Evolutionary conservation across 2,113 vertebrate genomes (phyloP).

Genomic region (Ammodytes marinus): DNA sequence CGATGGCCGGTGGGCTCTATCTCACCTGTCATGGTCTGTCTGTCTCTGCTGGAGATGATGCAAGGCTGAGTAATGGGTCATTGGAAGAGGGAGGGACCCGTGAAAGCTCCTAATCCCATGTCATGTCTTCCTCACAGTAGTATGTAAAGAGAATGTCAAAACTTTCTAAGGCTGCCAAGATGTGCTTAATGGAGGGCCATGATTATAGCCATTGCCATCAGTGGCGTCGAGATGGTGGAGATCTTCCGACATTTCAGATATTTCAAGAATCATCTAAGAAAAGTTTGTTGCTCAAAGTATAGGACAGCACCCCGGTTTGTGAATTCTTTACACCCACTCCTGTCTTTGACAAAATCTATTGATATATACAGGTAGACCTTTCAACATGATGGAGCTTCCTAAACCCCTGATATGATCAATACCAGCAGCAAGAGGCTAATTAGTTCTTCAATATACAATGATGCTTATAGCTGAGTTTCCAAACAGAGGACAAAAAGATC

Average conservation of each 20-base stretch:
- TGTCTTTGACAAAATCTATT: slow-evolving; percentile 16
- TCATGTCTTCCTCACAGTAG: slow-evolving; percentile 20
- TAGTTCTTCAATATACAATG: slow-evolving; percentile 32
- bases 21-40: slow-evolving; percentile 62
- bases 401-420: slow-evolving; percentile 37
- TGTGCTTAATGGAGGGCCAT: slow-evolving; percentile 12
- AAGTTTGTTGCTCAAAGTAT: not conserved
- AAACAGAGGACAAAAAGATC: slow-evolving; percentile 14
- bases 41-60: slow-evolving; percentile 47
- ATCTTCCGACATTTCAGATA: slow-evolving; percentile 2
- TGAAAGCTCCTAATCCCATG: slow-evolving; percentile 59
- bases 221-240: not conserved
- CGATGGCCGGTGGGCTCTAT: slow-evolving; percentile 43
- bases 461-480: slow-evolving; percentile 26
- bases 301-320: slow-evolving; percentile 4
- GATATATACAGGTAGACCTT: not conserved
- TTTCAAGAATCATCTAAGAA: not conserved
- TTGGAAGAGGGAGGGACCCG: slow-evolving; percentile 32
- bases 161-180: not conserved
- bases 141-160: not conserved
- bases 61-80: slow-evolving; percentile 61
- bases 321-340: slow-evolving; percentile 3
- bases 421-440: slow-evolving; percentile 32
- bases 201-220: slow-evolving; percentile 21
- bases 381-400: slow-evolving; percentile 35